These are phyloP conservation scores for Anguilla pacifica DNA, from an alignment of 2,797 vertebrate species.

Conservation along the genomic window DNA sequence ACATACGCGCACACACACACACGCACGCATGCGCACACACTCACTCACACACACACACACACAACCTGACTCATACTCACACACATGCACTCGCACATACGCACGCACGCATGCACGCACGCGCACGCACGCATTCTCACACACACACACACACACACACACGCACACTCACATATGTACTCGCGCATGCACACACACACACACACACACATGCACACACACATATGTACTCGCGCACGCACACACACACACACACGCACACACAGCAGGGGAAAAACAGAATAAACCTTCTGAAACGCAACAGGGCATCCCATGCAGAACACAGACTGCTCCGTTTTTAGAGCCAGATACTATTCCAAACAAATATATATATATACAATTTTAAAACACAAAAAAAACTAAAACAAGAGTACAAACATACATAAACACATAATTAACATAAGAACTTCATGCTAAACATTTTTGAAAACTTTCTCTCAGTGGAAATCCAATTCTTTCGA, in stretches of 20 bases:
- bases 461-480: not conserved
- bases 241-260: conserved; percentile 36
- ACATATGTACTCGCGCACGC: too few species aligned
- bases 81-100: not conserved
- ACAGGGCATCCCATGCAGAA: conserved; percentile 51
- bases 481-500: not conserved
- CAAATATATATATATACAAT: conserved; percentile 55
- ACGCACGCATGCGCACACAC: not conserved
- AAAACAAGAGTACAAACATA: conserved; percentile 29
- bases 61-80: not conserved
- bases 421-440: conserved; percentile 41
- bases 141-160: not conserved
- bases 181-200: not conserved
- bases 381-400: conserved; percentile 34
- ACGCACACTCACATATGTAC: not conserved
- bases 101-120: too few species aligned
- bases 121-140: not conserved
- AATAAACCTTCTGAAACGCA: conserved; percentile 49
- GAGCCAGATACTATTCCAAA: conserved; percentile 44
- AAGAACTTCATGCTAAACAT: conserved; percentile 54
- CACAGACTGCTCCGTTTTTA: conserved; percentile 38
- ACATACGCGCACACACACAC: not conserved
- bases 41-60: not conserved
- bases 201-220: conserved; percentile 24
- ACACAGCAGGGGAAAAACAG: conserved; percentile 43